Evolutionary conservation across 2,888 invertebrate species (phyloP), one percentile per base, ranked within the genome.

Genomic region (Artemia sinica): DNA sequence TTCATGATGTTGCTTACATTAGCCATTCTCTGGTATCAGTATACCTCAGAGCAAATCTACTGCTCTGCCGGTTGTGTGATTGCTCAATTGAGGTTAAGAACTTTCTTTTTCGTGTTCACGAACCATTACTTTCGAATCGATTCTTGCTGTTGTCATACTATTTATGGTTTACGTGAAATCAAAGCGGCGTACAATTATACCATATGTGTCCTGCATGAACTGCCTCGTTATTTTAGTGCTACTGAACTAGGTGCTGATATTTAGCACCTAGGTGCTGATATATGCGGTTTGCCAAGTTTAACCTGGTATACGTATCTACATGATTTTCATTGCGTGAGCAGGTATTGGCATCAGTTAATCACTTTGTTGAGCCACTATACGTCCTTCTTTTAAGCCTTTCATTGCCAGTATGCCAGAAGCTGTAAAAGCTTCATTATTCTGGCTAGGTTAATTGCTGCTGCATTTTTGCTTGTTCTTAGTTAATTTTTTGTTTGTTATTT

Each of bases 201-300:
- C 58, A 3, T 52, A 52, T 14, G 14, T 14, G 4, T 7, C 58
- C 58, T 52, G 58, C 58, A 52, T 52, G 3, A 52, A 14, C 58
- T 52, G 58, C 58, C 58, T 52, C 58, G 58, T 52, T 52, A 14
- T n/a, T 13, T 7, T 52, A 52, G 58, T 52, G 58, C 58, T 52
- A 14, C 3, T 52, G 58, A 52, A 14, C 58, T 52, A 14, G 6
- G 14, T 52, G 14, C 58, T 52, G 58, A 52, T 52, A 6, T 52
- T 52, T 3, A n/a, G n/a, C n/a, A n/a, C n/a, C 58, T 52, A 14
- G 6, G 14, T 52, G 14, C 58, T 52, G 58, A 52, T 52, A 6
- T 52, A 2, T 3, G n/a, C n/a, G n/a, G 58, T 13, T 52, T 52
- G 58, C 58, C 58, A 52, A 52, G 14, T 13, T 7, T 2, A 14